Evolutionary conservation across 2,888 invertebrate genomes (phyloP).

Genomic region (Bibio marci): DNA sequence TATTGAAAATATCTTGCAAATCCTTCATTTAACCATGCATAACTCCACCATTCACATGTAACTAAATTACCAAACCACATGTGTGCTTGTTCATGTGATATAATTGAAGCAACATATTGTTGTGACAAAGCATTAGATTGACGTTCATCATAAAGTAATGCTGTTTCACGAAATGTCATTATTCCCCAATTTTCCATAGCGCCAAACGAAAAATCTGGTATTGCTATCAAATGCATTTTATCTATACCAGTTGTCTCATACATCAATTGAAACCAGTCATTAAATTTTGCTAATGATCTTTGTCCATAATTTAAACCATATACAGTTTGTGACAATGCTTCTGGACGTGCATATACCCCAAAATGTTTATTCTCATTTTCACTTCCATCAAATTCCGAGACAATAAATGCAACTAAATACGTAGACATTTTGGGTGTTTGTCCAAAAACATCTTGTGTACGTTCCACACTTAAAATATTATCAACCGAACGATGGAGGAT

Average conservation of each 20-base stretch:
- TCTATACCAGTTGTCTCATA: slow-evolving; percentile 37
- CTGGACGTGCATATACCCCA: slow-evolving; percentile 49
- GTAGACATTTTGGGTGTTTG: slow-evolving; percentile 57
- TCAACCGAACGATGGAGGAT: too few species aligned
- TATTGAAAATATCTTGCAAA: slow-evolving; percentile 62
- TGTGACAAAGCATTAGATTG: slow-evolving; percentile 39
- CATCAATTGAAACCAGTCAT: slow-evolving; percentile 38
- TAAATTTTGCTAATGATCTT: slow-evolving; percentile 32
- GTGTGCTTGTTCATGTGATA: slow-evolving; percentile 30
- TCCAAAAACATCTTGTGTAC: slow-evolving; percentile 24
- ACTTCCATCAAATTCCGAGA: slow-evolving; percentile 45
- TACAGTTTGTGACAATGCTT: slow-evolving; percentile 43
- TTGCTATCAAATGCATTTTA: slow-evolving; percentile 70
- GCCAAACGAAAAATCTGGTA: slow-evolving; percentile 67
- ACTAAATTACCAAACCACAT: slow-evolving; percentile 50
- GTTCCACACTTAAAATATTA: slow-evolving; percentile 1
- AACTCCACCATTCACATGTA: slow-evolving; percentile 35
- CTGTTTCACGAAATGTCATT: slow-evolving; percentile 55
- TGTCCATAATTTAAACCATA: slow-evolving; percentile 47
- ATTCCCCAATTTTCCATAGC: slow-evolving; percentile 83
- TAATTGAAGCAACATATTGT: slow-evolving; percentile 41
- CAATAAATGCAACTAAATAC: slow-evolving; percentile 59
- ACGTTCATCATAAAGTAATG: slow-evolving; percentile 43
- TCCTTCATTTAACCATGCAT: slow-evolving; percentile 45
- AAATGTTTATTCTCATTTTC: slow-evolving; percentile 24